Evolutionary conservation across 2,888 invertebrate genomes (phyloP).

Genomic region (Punctoribates punctum): DNA sequence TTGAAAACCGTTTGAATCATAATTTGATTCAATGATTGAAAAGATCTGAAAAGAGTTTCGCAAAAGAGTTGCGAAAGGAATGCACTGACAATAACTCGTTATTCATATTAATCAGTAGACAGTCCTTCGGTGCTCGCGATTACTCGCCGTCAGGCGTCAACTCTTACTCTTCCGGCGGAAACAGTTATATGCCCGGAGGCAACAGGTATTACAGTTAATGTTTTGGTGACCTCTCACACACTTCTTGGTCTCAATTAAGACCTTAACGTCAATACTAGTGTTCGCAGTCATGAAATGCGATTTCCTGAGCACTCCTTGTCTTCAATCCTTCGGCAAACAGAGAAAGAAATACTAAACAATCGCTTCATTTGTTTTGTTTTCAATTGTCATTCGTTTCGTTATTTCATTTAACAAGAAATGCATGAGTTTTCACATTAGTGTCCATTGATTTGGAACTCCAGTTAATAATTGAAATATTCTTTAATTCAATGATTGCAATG

Average conservation of each 20-base stretch:
- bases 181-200: constrained; percentile 31
- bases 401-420: not conserved
- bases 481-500: constrained; percentile 2
- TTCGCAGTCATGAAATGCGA: constrained; percentile 25
- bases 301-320: constrained; percentile 23
- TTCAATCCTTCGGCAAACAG: constrained; percentile 1
- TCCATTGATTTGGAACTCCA: not conserved
- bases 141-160: constrained; percentile 30
- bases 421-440: not conserved
- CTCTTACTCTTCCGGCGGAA: constrained; percentile 20
- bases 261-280: too few relatives aligned
- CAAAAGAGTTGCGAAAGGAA: not conserved
- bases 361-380: constrained; percentile 12
- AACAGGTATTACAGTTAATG: constrained; percentile 31
- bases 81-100: not conserved
- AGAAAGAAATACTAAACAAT: not conserved
- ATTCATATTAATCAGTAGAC: constrained; percentile 12
- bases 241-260: not conserved
- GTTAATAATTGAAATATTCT: not conserved
- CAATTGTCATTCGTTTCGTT: not conserved
- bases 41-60: not conserved
- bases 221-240: not conserved
- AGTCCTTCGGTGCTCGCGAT: constrained; percentile 27
- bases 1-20: not conserved
- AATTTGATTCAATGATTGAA: not conserved